A percentile compares a stretch with the other conserved stretches of the same genome.
phyloP scores from a whole-genome alignment of 2,113 vertebrate genomes.

The Salvelinus alpinus region DNA sequence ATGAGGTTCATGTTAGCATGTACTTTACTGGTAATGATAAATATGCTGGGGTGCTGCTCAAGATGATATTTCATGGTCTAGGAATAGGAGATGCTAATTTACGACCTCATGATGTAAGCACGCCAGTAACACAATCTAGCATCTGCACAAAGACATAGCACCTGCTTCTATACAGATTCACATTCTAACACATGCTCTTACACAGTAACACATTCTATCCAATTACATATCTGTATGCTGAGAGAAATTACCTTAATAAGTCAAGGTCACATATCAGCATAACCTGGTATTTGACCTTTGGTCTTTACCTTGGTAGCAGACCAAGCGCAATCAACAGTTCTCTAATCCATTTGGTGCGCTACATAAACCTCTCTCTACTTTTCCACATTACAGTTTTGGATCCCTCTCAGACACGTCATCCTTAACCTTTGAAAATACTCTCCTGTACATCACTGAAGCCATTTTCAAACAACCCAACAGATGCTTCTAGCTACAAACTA shows the following conservation, averaged over 20 bases:
- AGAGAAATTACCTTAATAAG: background rate
- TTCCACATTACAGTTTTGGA: background rate
- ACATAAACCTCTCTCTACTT: too few species aligned
- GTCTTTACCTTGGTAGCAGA: background rate
- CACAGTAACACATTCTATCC: background rate
- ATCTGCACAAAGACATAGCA: too few species aligned
- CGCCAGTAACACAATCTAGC: too few species aligned
- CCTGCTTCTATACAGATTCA: too few species aligned
- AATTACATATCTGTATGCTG: background rate
- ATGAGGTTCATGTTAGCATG: slow-evolving; percentile 36
- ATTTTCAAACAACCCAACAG: slow-evolving; percentile 42
- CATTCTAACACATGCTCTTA: too few species aligned
- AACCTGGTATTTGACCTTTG: background rate
- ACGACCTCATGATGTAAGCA: background rate
- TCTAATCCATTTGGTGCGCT: background rate
- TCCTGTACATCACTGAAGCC: background rate
- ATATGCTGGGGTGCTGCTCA: slow-evolving; percentile 31
- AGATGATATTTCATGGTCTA: slow-evolving; percentile 1
- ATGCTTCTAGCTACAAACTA: slow-evolving; percentile 34
- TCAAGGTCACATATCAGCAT: too few species aligned
- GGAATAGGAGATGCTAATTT: background rate
- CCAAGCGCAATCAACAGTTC: background rate
- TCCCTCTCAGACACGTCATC: background rate
- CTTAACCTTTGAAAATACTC: background rate
- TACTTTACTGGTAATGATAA: slow-evolving; percentile 35